Evolutionary conservation across 1,140 invertebrate species (phyloP).

Genomic region (Saxidomus purpurata): DNA sequence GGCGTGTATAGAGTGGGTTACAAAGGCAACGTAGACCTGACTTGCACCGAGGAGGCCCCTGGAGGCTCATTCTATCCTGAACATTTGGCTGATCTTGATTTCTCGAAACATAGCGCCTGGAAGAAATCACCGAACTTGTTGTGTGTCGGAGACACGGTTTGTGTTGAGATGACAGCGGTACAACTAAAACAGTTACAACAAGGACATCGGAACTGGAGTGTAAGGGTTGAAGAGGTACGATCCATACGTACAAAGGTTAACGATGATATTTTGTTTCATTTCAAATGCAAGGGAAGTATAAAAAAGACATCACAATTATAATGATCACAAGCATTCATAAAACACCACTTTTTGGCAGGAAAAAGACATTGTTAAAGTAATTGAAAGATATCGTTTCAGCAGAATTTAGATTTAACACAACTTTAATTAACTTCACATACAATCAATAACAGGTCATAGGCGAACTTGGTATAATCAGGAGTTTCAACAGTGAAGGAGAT

Average conservation of each 20-base stretch:
- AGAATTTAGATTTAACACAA: too few relatives aligned
- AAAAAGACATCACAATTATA: too few relatives aligned
- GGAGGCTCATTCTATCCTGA: slow-evolving; percentile 93
- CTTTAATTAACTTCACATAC: not conserved
- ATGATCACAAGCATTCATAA: too few relatives aligned
- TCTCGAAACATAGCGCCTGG: not conserved
- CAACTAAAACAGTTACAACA: slow-evolving; percentile 15
- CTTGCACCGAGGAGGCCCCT: slow-evolving; percentile 90
- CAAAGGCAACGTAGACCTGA: slow-evolving; percentile 95
- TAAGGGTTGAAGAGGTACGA: not conserved
- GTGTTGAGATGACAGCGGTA: not conserved
- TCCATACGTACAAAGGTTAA: too few relatives aligned
- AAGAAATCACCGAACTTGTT: not conserved
- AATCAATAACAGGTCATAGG: slow-evolving; percentile 1
- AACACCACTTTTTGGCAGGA: too few relatives aligned
- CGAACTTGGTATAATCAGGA: not conserved
- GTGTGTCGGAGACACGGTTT: not conserved
- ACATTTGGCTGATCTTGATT: slow-evolving; percentile 89
- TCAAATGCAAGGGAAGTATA: too few relatives aligned
- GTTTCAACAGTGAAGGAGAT: not conserved
- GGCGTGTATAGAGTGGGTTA: slow-evolving; percentile 93
- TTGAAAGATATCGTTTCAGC: too few relatives aligned
- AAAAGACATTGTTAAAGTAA: too few relatives aligned
- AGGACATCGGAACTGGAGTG: not conserved
- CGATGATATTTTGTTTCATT: too few relatives aligned